Evolutionary conservation across 1,140 invertebrate genomes (phyloP).

Genomic region (Apocrypta bakeri): DNA sequence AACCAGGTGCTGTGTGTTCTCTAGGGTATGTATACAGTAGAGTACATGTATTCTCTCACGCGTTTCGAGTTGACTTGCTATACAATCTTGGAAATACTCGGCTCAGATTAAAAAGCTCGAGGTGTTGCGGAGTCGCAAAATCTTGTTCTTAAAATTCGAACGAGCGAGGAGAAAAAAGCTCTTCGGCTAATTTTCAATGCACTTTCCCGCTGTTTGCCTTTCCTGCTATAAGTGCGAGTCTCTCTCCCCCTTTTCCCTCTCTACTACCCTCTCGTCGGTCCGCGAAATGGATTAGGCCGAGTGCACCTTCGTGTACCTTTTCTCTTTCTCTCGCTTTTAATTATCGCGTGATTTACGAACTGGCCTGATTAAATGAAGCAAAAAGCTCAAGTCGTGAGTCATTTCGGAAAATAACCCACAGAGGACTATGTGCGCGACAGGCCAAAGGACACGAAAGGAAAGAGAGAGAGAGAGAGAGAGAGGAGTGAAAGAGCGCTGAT

Average conservation of each 20-base stretch:
- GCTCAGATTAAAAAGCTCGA: not conserved
- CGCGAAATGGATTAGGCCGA: constrained; percentile 63
- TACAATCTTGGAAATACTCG: not conserved
- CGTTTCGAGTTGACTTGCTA: not conserved
- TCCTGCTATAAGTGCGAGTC: not conserved
- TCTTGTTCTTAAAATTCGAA: not conserved
- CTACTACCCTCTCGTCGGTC: not conserved
- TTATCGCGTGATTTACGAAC: constrained; percentile 61
- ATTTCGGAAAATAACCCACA: constrained; percentile 41
- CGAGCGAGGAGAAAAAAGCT: not conserved
- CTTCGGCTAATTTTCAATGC: constrained; percentile 9
- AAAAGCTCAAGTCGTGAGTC: constrained; percentile 5
- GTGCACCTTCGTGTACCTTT: constrained; percentile 21
- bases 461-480: not conserved
- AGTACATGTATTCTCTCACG: too few species aligned
- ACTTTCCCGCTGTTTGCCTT: not conserved
- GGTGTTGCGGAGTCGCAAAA: not conserved
- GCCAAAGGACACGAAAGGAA: constrained; percentile 33
- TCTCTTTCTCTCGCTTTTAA: constrained; percentile 57
- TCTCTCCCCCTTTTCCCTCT: not conserved
- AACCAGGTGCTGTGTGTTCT: not conserved
- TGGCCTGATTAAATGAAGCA: constrained; percentile 58
- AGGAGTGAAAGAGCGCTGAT: constrained; percentile 45
- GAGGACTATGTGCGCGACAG: constrained; percentile 26
- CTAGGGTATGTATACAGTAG: too few species aligned